phyloP scores from a whole-genome alignment of 2,888 invertebrate species.

The Xanthia icteritia region DNA sequence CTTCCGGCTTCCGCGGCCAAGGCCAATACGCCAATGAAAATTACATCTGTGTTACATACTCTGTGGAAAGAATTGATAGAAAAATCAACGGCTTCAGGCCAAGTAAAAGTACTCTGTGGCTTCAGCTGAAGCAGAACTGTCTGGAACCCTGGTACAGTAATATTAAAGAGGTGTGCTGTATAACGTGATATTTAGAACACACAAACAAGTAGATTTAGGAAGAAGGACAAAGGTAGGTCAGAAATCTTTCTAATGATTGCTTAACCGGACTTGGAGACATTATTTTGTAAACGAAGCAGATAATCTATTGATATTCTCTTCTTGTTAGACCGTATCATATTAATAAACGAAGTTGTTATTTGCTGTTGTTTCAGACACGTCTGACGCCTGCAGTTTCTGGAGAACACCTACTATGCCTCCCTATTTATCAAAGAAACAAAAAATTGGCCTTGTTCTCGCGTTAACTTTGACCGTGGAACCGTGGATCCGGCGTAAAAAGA shows the following conservation, averaged over 20 bases:
- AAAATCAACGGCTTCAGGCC: no score
- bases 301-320: no score
- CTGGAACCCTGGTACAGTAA: not conserved
- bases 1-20: no score
- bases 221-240: not conserved
- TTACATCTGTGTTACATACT: no score
- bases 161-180: not conserved
- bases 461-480: slow-evolving; percentile 3
- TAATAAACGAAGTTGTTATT: not conserved
- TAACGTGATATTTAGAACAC: not conserved
- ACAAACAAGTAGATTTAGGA: not conserved
- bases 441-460: slow-evolving; percentile 8
- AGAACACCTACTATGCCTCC: slow-evolving; percentile 12
- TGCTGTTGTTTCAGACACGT: slow-evolving; percentile 2
- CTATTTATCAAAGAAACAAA: slow-evolving; percentile 14
- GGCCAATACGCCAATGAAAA: no score
- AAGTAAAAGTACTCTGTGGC: no score
- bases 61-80: no score
- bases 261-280: not conserved
- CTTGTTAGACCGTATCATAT: not conserved
- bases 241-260: not conserved
- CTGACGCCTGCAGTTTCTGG: not conserved
- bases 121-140: no score
- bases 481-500: not conserved
- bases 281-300: not conserved